phyloP scores from a whole-genome alignment of 2,888 invertebrate genomes.

The Neoscelio sp. region DNA sequence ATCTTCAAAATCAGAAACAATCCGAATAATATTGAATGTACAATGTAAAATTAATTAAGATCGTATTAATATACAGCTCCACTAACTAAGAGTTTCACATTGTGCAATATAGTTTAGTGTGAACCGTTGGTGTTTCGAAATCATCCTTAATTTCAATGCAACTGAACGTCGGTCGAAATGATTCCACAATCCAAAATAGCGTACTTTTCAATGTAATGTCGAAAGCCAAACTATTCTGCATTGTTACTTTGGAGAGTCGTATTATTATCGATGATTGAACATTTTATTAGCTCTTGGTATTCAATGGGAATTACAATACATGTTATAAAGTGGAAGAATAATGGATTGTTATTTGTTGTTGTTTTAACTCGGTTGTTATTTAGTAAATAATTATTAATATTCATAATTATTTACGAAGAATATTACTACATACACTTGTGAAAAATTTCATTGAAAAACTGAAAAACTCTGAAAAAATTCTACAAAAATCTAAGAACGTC shows the following conservation, averaged over 20 bases:
- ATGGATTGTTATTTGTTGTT: too few species aligned
- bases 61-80: background rate
- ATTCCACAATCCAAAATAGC: slow-evolving; percentile 17
- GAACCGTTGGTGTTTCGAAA: slow-evolving; percentile 25
- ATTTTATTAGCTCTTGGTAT: too few species aligned
- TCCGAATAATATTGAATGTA: slow-evolving; percentile 3
- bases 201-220: slow-evolving; percentile 16
- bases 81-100: background rate
- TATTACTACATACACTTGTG: too few species aligned
- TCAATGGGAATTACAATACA: too few species aligned
- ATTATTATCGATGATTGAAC: slow-evolving; percentile 12
- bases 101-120: background rate
- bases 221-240: background rate
- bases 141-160: slow-evolving; percentile 36
- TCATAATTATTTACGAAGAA: too few species aligned
- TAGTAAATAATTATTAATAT: too few species aligned
- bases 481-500: too few species aligned
- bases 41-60: slow-evolving; percentile 30
- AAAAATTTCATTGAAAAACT: too few species aligned
- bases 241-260: slow-evolving; percentile 11
- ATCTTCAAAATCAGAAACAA: too few species aligned
- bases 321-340: too few species aligned
- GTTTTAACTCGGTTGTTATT: too few species aligned
- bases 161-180: slow-evolving; percentile 27
- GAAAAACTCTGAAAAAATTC: too few species aligned